A percentile compares a stretch with the other conserved stretches of the same genome.
Evolutionary conservation across 1,140 invertebrate genomes (phyloP).

Genomic region (Eulimnadia texana): DNA sequence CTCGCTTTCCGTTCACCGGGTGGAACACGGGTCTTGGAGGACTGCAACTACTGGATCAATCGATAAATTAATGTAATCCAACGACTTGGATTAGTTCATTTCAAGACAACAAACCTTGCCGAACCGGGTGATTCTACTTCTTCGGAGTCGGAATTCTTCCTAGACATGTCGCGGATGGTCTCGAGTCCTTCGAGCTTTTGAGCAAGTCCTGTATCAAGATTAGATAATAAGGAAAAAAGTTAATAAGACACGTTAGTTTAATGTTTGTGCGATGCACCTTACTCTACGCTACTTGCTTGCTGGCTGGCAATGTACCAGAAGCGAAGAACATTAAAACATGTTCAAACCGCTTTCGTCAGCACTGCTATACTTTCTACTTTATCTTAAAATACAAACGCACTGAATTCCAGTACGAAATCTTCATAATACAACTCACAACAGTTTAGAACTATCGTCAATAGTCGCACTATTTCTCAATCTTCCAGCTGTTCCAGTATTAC

Average conservation of each 20-base stretch:
- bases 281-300: not conserved
- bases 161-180: slow-evolving; percentile 41
- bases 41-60: slow-evolving; percentile 30
- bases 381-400: not conserved
- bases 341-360: not conserved
- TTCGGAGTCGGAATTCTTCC: slow-evolving; percentile 38
- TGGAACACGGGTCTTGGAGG: slow-evolving; percentile 53
- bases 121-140: slow-evolving; percentile 8
- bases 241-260: not conserved
- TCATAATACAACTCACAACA: no score
- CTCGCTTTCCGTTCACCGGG: slow-evolving; percentile 44
- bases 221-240: slow-evolving; percentile 23
- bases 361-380: not conserved
- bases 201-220: slow-evolving; percentile 32
- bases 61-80: not conserved
- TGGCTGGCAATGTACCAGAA: not conserved
- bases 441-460: no score
- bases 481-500: no score
- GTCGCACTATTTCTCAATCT: no score
- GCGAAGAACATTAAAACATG: not conserved
- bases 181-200: slow-evolving; percentile 43
- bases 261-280: not conserved
- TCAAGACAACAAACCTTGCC: no score
- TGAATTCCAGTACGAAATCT: no score
- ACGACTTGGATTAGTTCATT: not conserved